Base-by-base conservation (phyloP, 2,113 vertebrate species). In the Otis tarda region DNA sequence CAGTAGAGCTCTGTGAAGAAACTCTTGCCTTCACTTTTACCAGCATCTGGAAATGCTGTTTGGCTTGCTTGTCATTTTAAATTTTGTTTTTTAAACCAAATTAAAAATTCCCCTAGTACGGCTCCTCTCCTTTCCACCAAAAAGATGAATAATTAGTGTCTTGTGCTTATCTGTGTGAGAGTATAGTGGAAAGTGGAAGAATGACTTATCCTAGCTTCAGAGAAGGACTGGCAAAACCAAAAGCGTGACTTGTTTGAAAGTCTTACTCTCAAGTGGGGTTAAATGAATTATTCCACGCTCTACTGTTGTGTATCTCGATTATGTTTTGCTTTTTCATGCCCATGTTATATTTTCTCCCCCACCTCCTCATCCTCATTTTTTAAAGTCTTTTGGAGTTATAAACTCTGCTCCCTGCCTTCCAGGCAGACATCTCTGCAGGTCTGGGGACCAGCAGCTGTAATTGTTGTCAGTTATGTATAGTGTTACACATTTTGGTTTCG, bases 141-240 rank as follows among this genome's bases (percentile, higher is more conserved):
- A 95, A 85, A 76, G 41, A 60, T 56, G 33, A 94, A 64, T 87
- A 67, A 88, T 91, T 75, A 91, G 82, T 97, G 95, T 75, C 90
- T 96, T 97, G 91, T 97, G 90, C 68, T 97, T 96, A 84, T 95
- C 93, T 97, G 86, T 97, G 95, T 97, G 93, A 91, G 78, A 86
- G 64, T 93, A 41, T 94, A 93, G 90, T 97, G 95, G 86, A 96
- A 96, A 92, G 94, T 95, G 89, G 90, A 94, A 96, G 95, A 98
- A 96, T 96, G 92, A 71, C 89, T 94, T 96, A 87, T 80, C 80
- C 93, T 96, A 74, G 70, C 93, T 97, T 95, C 96, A 93, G 96
- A 97, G 92, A 81, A 96, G 93, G 94, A 91, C 78, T 95, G 85
- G 75, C 83, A 95, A 95, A 96, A 86, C 56, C 53, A 65, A 79